Evolutionary conservation across 2,797 vertebrate genomes (phyloP).

Genomic region (Remorina albescens): DNA sequence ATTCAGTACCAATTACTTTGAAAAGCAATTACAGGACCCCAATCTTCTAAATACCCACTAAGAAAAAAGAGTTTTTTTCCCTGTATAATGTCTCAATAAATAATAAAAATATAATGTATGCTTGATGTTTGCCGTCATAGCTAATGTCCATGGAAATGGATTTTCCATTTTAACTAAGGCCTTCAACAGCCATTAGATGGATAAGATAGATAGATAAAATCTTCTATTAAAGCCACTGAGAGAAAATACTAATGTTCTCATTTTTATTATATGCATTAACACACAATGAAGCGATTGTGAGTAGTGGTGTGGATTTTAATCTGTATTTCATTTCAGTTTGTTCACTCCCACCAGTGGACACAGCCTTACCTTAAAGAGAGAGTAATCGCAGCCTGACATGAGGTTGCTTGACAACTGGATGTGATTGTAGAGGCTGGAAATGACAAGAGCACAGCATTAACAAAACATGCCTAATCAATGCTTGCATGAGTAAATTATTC

Average conservation of each 20-base stretch:
- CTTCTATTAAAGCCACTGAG: too few species aligned
- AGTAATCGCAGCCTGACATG: conserved; percentile 99
- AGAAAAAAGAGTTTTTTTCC: neutral
- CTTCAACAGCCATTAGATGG: too few species aligned
- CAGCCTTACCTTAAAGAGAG: conserved; percentile 94
- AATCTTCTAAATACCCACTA: neutral
- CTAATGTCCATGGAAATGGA: neutral
- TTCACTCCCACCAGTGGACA: neutral
- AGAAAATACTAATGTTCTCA: neutral
- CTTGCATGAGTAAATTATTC: neutral
- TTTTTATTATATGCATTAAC: neutral
- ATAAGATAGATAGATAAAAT: too few species aligned
- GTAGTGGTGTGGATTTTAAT: neutral
- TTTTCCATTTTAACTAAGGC: neutral
- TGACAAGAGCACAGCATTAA: conserved; percentile 21
- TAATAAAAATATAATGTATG: neutral
- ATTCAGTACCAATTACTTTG: neutral
- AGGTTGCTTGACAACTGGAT: conserved; percentile 99
- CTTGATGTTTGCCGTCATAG: neutral
- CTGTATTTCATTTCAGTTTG: neutral
- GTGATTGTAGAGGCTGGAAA: conserved; percentile 96
- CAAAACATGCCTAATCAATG: neutral
- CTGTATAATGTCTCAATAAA: neutral
- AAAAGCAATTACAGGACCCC: neutral
- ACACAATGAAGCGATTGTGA: neutral